Evolutionary conservation across 2,797 vertebrate species (phyloP), one percentile per base, ranked within the genome.

Genomic region (Platyrinchus mystaceus): DNA sequence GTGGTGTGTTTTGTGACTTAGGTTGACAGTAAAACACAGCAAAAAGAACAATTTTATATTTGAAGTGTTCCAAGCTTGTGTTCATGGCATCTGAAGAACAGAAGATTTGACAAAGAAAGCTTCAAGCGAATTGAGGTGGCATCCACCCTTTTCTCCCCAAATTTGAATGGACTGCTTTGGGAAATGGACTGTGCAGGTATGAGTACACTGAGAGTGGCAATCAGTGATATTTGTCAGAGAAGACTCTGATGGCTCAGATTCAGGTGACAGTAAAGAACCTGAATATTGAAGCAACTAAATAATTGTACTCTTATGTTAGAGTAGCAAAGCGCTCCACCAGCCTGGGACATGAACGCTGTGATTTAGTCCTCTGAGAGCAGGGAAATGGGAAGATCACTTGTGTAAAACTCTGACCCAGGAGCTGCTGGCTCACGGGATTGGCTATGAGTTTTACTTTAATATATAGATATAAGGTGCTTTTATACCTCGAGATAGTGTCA

Each of bases 291-390:
- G 22, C n/a, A 44, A 53, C 56, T 70, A 67, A 53, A 37, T 50
- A 71, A 13, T 53, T 74, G 52, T 43, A 37, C 7, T 9, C 74
- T 87, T 90, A 58, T 90, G 22, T 74, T 62, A 21, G 0, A 5
- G 43, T 74, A 69, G 24, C 44, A 73, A 86, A 86, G 24, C 4
- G 2, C 10, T 85, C 27, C 58, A 44, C 18, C n/a, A 55, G 23
- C 36, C 27, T 1, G 1, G 50, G 12, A 41, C 14, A 9, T 7
- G 13, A 83, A 10, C 0, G 0, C 41, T 60, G 13, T 70, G 62
- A 36, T 91, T 81, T 73, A 58, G 22, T 62, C 56, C 39, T 86
- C 55, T 52, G 32, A 36, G 20, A 63, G 28, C 37, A 46, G 13
- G n/a, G 28, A 76, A 62, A 37, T 13, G 7, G 12, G 47, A 74